phyloP scores from a whole-genome alignment of 1,140 invertebrate species.

The Papilio xuthus region DNA sequence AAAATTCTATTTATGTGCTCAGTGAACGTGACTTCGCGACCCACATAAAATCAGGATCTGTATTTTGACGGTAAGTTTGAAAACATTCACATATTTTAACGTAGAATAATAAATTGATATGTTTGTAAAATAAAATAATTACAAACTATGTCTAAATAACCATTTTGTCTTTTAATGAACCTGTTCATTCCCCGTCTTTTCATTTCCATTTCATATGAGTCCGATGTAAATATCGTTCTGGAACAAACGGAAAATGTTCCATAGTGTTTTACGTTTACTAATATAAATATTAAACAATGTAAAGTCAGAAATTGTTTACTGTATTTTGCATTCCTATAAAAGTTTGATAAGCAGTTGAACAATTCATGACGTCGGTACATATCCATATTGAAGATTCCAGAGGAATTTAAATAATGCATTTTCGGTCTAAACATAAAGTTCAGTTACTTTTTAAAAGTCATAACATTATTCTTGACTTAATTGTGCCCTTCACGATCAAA shows the following conservation, averaged over 20 bases:
- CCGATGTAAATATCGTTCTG: neutral
- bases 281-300: neutral
- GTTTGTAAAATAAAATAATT: neutral
- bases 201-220: neutral
- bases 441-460: neutral
- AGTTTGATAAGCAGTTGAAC: neutral
- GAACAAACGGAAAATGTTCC: neutral
- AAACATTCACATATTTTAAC: neutral
- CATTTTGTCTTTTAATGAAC: no score
- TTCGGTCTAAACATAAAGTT: neutral
- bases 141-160: no score
- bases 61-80: constrained; percentile 26
- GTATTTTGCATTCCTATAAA: neutral
- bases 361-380: neutral
- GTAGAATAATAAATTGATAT: neutral
- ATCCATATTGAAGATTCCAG: neutral
- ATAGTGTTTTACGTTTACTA: neutral
- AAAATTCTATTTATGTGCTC: constrained; percentile 3
- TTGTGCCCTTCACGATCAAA: no score
- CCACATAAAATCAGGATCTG: neutral
- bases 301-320: no score
- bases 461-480: no score
- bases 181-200: neutral
- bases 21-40: neutral
- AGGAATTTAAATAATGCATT: neutral